Percentiles rank a stretch among this genome's conserved stretches.
Evolutionary conservation across 1,140 invertebrate species (phyloP).

Genomic region (Holotrichia oblita): DNA sequence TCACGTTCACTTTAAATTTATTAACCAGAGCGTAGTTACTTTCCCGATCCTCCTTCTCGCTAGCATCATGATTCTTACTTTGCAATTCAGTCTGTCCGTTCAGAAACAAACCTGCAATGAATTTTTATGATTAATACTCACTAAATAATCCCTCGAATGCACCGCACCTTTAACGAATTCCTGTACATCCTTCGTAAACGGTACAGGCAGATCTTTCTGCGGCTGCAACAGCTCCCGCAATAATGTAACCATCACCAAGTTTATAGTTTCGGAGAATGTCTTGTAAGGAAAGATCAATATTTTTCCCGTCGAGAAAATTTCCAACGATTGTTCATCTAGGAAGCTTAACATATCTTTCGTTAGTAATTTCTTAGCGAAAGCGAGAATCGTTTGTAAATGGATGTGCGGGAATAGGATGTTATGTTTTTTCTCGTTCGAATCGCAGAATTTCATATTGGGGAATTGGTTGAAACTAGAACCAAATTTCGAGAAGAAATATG

Average conservation of each 20-base stretch:
- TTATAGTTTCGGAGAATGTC: slow-evolving; percentile 94
- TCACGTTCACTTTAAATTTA: slow-evolving; percentile 94
- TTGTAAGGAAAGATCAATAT: slow-evolving; percentile 86
- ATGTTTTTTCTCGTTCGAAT: slow-evolving; percentile 66
- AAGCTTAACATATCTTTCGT: slow-evolving; percentile 84
- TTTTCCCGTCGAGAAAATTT: slow-evolving; percentile 69
- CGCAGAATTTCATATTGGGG: slow-evolving; percentile 77
- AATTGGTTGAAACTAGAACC: slow-evolving; percentile 93
- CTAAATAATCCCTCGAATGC: background rate
- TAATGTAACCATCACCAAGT: slow-evolving; percentile 91
- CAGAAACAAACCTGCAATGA: slow-evolving; percentile 81
- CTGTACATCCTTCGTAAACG: slow-evolving; percentile 95
- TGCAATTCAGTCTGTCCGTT: slow-evolving; percentile 93
- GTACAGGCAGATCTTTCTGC: slow-evolving; percentile 86
- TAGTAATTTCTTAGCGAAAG: slow-evolving; percentile 86
- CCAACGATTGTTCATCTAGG: slow-evolving; percentile 85
- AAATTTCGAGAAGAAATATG: slow-evolving; percentile 90
- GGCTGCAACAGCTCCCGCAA: slow-evolving; percentile 90
- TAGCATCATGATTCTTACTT: slow-evolving; percentile 81
- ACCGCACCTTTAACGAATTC: slow-evolving; percentile 75
- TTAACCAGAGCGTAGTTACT: slow-evolving; percentile 82
- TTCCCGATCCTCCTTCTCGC: slow-evolving; percentile 83
- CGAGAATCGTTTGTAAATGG: slow-evolving; percentile 80
- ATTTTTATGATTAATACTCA: no score
- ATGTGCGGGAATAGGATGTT: slow-evolving; percentile 75